Percentiles rank a stretch among this genome's conserved stretches.
Evolutionary conservation across 1,140 invertebrate species (phyloP).

Genomic region (Cardiocondyla obscurior): DNA sequence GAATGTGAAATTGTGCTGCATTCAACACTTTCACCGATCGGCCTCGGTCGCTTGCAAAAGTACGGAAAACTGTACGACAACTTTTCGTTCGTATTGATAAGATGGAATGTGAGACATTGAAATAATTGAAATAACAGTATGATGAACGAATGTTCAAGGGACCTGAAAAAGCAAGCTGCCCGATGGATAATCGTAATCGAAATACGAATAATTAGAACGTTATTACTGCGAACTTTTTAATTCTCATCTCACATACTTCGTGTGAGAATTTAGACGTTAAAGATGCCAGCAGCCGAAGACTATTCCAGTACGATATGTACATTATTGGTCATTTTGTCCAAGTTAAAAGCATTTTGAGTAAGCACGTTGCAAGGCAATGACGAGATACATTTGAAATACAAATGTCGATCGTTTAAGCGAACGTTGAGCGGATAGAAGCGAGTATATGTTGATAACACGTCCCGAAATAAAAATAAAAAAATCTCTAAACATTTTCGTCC

Average conservation of each 20-base stretch:
- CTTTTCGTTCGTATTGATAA: slow-evolving; percentile 8
- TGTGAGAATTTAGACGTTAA: neutral
- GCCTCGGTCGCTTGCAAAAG: slow-evolving; percentile 4
- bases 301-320: slow-evolving; percentile 22
- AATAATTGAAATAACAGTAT: slow-evolving; percentile 14
- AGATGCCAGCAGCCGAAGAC: neutral
- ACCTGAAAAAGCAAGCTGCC: neutral
- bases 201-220: neutral
- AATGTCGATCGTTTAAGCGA: slow-evolving; percentile 8
- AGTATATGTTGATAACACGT: neutral
- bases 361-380: neutral
- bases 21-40: slow-evolving; percentile 14
- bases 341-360: slow-evolving; percentile 24
- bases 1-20: slow-evolving; percentile 45
- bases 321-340: slow-evolving; percentile 6
- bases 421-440: slow-evolving; percentile 8
- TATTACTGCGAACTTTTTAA: neutral
- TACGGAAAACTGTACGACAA: neutral
- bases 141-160: slow-evolving; percentile 15
- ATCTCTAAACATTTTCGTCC: neutral
- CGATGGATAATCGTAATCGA: slow-evolving; percentile 2
- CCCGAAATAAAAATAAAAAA: neutral
- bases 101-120: slow-evolving; percentile 19
- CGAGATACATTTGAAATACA: slow-evolving; percentile 17
- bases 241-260: neutral